Evolutionary conservation across 2,797 vertebrate genomes (phyloP).

Genomic region (Melanotaenia trifasciata): DNA sequence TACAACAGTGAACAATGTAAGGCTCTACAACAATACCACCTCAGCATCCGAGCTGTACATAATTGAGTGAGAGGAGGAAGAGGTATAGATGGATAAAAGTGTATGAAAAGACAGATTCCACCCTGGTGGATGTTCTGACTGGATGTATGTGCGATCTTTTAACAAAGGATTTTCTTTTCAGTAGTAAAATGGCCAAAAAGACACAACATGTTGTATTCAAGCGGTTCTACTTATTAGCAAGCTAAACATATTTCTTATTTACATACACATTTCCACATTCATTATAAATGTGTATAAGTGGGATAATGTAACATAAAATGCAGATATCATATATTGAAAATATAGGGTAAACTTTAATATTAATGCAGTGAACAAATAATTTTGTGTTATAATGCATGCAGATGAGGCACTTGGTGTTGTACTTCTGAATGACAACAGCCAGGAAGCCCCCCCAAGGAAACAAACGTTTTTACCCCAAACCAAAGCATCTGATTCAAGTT

Average conservation of each 20-base stretch:
- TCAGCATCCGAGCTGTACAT: background rate
- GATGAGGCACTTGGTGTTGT: conserved; percentile 38
- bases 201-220: background rate
- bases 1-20: background rate
- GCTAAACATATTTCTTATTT: background rate
- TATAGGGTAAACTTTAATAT: background rate
- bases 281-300: no score
- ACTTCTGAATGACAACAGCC: conserved; percentile 50
- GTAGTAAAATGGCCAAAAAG: background rate
- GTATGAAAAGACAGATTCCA: background rate
- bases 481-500: conserved; percentile 73
- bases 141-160: background rate
- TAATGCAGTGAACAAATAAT: background rate
- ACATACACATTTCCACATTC: no score
- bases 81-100: background rate
- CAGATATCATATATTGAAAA: background rate
- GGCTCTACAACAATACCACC: background rate
- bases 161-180: background rate
- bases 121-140: background rate
- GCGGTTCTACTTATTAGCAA: background rate
- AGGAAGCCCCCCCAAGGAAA: conserved; percentile 66
- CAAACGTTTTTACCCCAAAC: conserved; percentile 42
- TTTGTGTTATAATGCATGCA: conserved; percentile 28
- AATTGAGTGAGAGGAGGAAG: background rate
- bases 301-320: background rate